Percentiles rank a stretch among this genome's conserved stretches.
phyloP scores from a whole-genome alignment of 2,888 invertebrate genomes.

The Ctena decussata region DNA sequence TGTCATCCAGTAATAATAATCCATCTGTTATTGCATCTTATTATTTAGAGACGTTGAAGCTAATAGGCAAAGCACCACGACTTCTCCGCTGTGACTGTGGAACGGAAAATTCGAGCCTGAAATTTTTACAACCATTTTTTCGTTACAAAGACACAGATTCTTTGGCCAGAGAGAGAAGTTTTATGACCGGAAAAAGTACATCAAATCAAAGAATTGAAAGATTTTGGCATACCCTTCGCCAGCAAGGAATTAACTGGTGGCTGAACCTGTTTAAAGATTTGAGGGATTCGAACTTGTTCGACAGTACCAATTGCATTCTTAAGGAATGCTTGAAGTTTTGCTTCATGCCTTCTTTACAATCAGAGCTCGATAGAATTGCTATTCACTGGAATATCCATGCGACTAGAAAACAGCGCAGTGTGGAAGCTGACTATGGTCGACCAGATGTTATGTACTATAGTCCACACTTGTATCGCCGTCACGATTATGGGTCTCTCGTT shows the following conservation, averaged over 20 bases:
- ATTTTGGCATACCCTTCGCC: conserved; percentile 18
- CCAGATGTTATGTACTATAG: not conserved
- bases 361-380: not conserved
- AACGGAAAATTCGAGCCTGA: conserved; percentile 6
- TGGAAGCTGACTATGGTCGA: not conserved
- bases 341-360: not conserved
- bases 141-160: not conserved
- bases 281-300: not conserved
- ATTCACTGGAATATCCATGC: not conserved
- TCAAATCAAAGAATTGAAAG: conserved; percentile 26
- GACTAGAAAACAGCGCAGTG: not conserved
- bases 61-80: not conserved
- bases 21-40: conserved; percentile 24
- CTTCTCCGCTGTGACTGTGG: conserved; percentile 19
- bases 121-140: conserved; percentile 24
- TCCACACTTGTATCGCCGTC: not conserved
- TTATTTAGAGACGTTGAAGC: conserved; percentile 2
- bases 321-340: not conserved
- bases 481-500: not conserved
- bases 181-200: conserved; percentile 29
- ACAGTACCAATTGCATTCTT: not conserved
- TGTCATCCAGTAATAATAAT: conserved; percentile 26
- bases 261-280: conserved; percentile 17
- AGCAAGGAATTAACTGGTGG: conserved; percentile 11
- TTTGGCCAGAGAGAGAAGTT: not conserved